Evolutionary conservation across 2,113 vertebrate species (phyloP), one percentile per base, ranked within the genome.

Genomic region (Labrus mixtus): DNA sequence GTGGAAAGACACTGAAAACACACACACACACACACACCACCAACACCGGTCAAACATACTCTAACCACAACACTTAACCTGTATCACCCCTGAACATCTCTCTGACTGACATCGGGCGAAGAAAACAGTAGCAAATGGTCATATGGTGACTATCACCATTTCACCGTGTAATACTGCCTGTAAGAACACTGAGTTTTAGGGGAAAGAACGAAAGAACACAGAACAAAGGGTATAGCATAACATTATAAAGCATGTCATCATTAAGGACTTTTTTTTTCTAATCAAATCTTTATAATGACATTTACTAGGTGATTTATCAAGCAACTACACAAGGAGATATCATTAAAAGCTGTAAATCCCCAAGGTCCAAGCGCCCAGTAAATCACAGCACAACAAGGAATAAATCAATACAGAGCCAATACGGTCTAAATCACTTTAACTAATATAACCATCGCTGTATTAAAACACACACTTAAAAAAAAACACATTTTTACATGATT

Each of bases 21-120:
- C 61, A 45, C 19, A 54, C 51, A 63, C 20, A 67, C 59, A 63
- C 64, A 75, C 64, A 69, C 63, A 36, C 33, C 48, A 50, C 23
- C 19, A 72, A 36, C 53, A 56, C n/a, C 58, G 37, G 58, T 33
- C 20, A 61, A 54, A 58, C 63, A 0, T 33, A 2, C 29, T 33
- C 33, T 39, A 57, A 61, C 78, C 22, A 9, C 39, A 78, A 2
- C 59, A 71, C 67, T 85, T 84, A 69, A 88, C 68, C 69, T 39
- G 45, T 46, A 25, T 68, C 69, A n/a, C 61, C 61, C 20, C 5
- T 56, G 37, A 12, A 57, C 25, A 75, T 15, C 33, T 60, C 66
- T 60, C 41, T 41, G 65, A n/a, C 58, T 65, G 68, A 66, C 56
- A 72, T 79, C 64, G 41, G 43, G 57, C 72, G 20, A 37, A 46